These are phyloP conservation scores for Myotis vivesi DNA, from an alignment of 2,797 vertebrate genomes.

Conservation along the genomic window DNA sequence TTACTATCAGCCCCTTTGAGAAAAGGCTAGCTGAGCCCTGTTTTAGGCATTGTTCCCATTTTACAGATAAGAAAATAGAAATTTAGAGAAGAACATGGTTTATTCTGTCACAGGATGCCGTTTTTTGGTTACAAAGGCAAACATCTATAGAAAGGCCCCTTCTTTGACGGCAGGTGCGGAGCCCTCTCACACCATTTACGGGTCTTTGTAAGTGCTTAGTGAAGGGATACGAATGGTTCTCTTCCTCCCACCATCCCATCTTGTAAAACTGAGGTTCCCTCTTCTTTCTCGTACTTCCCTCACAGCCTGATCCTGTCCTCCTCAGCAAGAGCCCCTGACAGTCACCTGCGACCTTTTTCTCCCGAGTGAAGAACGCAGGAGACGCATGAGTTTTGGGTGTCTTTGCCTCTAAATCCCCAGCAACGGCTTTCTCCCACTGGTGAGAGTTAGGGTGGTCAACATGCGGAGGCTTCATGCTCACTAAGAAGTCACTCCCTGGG, in stretches of 20 bases:
- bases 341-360: background rate
- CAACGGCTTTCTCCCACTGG: background rate
- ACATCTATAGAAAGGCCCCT: background rate
- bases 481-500: background rate
- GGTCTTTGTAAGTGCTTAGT: background rate
- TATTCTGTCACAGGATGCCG: background rate
- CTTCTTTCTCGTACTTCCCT: background rate
- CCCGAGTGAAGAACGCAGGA: background rate
- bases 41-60: background rate
- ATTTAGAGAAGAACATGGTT: background rate
- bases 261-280: background rate
- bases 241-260: background rate
- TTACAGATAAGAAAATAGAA: background rate
- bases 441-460: background rate
- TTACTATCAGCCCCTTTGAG: background rate
- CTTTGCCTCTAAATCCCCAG: background rate
- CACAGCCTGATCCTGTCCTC: background rate
- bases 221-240: background rate
- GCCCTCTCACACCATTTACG: background rate
- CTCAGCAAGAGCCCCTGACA: background rate
- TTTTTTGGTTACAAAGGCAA: background rate
- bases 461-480: background rate
- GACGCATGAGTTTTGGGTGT: background rate
- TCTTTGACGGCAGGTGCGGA: background rate
- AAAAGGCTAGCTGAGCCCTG: background rate